A percentile compares a stretch with the other conserved stretches of the same genome.
These are phyloP conservation scores for Embidobia sp. DNA, from an alignment of 2,888 invertebrate genomes.

Conservation along the genomic window DNA sequence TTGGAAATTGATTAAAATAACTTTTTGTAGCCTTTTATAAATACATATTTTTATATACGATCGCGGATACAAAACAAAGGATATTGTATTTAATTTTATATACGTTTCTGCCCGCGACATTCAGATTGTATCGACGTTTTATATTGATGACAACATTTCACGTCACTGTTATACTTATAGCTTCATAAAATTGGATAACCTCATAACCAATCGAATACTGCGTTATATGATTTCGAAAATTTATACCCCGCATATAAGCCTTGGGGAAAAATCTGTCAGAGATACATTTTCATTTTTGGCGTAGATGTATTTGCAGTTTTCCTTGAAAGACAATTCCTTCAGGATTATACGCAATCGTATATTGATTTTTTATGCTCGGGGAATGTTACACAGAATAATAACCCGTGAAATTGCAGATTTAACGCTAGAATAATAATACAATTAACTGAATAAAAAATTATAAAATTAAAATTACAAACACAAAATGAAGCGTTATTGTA, in stretches of 20 bases:
- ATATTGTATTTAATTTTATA: conserved; percentile 28
- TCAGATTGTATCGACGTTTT: conserved; percentile 45
- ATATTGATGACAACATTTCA: conserved; percentile 43
- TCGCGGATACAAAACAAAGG: conserved; percentile 8
- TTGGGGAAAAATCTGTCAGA: conserved; percentile 32
- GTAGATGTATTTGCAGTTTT: not conserved
- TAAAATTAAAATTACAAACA: too few species aligned
- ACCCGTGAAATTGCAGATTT: too few species aligned
- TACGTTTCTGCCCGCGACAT: conserved; percentile 32
- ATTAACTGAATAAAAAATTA: too few species aligned
- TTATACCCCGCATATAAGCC: conserved; percentile 28
- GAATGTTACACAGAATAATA: too few species aligned
- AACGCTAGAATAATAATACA: too few species aligned
- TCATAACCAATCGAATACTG: conserved; percentile 36
- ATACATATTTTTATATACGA: not conserved
- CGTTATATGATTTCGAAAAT: conserved; percentile 40
- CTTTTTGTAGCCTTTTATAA: too few species aligned
- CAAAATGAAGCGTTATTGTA: too few species aligned
- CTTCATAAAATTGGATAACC: conserved; percentile 45
- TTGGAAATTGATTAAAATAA: too few species aligned
- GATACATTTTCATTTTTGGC: conserved; percentile 32
- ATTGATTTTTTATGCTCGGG: too few species aligned
- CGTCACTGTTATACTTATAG: conserved; percentile 47
- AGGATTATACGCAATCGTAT: not conserved
- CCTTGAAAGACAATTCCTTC: conserved; percentile 19